Conservation (phyloP, 1,140 invertebrate species). For the Gonioctena quinquepunctata region DNA sequence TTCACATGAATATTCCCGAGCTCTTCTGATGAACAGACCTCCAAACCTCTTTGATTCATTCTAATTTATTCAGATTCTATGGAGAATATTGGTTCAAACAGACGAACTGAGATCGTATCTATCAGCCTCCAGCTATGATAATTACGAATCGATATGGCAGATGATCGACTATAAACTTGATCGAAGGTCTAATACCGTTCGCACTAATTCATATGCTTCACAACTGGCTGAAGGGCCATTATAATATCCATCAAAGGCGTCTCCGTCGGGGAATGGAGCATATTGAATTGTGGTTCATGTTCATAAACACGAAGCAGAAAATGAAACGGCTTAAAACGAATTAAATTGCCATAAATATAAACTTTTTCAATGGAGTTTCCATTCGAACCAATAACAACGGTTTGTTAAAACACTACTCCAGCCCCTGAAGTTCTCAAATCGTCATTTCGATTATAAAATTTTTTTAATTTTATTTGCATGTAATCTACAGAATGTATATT, state of each 20-base stretch:
- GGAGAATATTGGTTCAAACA: conserved; percentile 24
- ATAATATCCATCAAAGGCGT: conserved; percentile 1
- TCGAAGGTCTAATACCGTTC: conserved; percentile 11
- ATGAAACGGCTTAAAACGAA: no score
- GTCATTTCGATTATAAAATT: no score
- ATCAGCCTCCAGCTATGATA: conserved; percentile 28
- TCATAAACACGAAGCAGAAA: no score
- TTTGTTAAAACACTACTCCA: no score
- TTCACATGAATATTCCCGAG: neutral
- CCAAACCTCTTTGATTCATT: neutral
- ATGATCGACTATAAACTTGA: conserved; percentile 22
- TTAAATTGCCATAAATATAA: no score
- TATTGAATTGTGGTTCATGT: no score
- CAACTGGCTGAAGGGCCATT: conserved; percentile 5
- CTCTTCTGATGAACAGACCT: neutral
- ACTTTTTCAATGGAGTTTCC: no score
- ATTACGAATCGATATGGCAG: conserved; percentile 31
- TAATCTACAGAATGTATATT: no score
- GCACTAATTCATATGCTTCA: conserved; percentile 12
- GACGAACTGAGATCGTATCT: conserved; percentile 28
- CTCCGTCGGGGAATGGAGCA: neutral
- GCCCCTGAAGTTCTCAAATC: no score
- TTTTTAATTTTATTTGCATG: no score
- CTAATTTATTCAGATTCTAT: conserved; percentile 19
- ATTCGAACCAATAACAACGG: no score